Evolutionary conservation across 2,888 invertebrate genomes (phyloP), one percentile per base, ranked within the genome.

Genomic region (Synanthedon vespiformis): DNA sequence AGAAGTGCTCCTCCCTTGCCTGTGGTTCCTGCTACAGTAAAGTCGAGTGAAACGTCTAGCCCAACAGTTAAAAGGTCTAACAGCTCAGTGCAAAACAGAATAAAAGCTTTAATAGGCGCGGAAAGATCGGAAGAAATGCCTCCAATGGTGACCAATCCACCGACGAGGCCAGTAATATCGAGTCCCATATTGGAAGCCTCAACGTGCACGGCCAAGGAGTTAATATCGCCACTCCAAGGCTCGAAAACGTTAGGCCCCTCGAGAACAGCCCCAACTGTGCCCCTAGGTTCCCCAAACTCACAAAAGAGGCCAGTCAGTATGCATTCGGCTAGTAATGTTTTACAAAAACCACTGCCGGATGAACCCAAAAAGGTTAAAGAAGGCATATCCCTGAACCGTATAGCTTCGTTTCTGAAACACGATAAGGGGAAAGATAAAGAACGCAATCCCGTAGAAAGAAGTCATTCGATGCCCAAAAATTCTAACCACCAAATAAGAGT

Each of bases 151-250:
- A 40, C 92, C 0, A 80, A 92, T 57, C 92, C 93, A 0, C 91
- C 93, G 0, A 89, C 91, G 0, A 88, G 94, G 59, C 95, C 94
- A 0, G 89, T 94, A 10, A 95, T 95, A 59, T 94, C 95, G 6
- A 92, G 92, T 57, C 95, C 95, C 0, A 93, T 94, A 51, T 77
- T 95, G 52, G 94, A 95, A 72, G 91, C 92, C 2, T 95, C 95
- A 0, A 95, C 95, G 0, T 93, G 93, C 60, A 92, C 93, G 0
- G 93, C 93, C 0, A 92, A 93, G 64, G 93, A 94, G 62, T 69
- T 94, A 8, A 89, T 92, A 49, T 90, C 91, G 0, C 91, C 93
- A 0, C 79, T 92, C 40, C 89, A 89, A 65, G 87, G 89, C 1
- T 86, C 89, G 0, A 90, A 90, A 52, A 90, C 91, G 0, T 86